phyloP scores from a whole-genome alignment of 2,797 vertebrate genomes.

The Lateolabrax maculatus region DNA sequence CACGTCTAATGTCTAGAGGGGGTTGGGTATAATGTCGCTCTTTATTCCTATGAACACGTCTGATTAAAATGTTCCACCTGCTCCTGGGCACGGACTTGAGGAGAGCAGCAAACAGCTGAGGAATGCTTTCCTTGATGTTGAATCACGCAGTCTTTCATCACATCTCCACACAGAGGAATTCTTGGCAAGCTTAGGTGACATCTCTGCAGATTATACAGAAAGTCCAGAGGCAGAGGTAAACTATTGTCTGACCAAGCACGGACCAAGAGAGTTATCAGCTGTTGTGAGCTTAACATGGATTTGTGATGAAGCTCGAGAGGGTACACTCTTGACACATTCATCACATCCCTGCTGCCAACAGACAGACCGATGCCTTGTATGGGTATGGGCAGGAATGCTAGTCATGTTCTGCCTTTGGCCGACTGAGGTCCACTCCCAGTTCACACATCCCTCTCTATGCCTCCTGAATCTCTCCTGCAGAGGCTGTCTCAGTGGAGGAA shows the following conservation, averaged over 20 bases:
- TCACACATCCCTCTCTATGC: conserved; percentile 40
- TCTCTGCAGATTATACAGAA: conserved; percentile 45
- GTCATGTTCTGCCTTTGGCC: conserved; percentile 66
- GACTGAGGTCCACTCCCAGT: conserved; percentile 37
- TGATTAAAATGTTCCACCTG: conserved; percentile 85
- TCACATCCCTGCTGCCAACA: conserved; percentile 55
- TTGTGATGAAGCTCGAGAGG: conserved; percentile 55
- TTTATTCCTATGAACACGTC: conserved; percentile 77
- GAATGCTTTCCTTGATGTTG: conserved; percentile 68
- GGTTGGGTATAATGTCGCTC: conserved; percentile 76
- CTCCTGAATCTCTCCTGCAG: conserved; percentile 20
- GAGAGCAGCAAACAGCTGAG: conserved; percentile 72
- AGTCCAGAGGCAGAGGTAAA: conserved; percentile 48
- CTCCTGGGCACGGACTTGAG: conserved; percentile 52
- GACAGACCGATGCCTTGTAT: conserved; percentile 78
- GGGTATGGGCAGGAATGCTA: conserved; percentile 71
- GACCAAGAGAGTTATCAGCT: conserved; percentile 61
- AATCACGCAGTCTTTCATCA: conserved; percentile 72
- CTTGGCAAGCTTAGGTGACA: conserved; percentile 58
- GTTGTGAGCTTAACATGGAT: conserved; percentile 59
- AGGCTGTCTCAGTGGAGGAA: neutral
- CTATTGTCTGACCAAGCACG: conserved; percentile 42
- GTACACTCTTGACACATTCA: conserved; percentile 58
- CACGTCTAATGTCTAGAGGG: conserved; percentile 56
- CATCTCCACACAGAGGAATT: conserved; percentile 56